A percentile compares a stretch with the other conserved stretches of the same genome.
Conservation (phyloP, 2,113 vertebrate genomes). For the Emydocephalus ijimae region DNA sequence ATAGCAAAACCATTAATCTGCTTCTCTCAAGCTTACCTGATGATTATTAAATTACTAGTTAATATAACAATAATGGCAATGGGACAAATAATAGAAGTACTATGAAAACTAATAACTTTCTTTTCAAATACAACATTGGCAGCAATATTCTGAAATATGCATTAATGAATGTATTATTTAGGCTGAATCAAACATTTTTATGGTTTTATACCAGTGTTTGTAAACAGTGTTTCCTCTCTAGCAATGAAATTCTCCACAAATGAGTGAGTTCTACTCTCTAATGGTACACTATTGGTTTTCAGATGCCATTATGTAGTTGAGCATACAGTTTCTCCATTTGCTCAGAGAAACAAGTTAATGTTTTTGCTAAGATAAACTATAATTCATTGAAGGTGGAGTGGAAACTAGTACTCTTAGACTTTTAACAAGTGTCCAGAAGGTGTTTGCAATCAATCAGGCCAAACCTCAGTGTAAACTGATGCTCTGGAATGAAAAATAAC, state of each 20-base stretch:
- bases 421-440: constrained; percentile 32
- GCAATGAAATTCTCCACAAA: neutral
- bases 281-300: neutral
- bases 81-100: neutral
- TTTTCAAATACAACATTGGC: neutral
- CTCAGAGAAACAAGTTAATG: constrained; percentile 1
- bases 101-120: neutral
- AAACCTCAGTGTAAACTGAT: constrained; percentile 10
- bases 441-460: constrained; percentile 29
- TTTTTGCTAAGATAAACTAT: constrained; percentile 4
- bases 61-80: neutral
- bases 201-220: neutral
- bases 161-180: neutral
- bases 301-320: neutral
- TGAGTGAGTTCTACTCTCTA: neutral
- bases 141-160: neutral
- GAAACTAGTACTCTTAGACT: constrained; percentile 6
- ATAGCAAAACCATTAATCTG: neutral
- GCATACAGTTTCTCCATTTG: neutral
- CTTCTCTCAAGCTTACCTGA: neutral
- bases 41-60: neutral
- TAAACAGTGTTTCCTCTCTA: neutral
- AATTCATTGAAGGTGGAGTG: constrained; percentile 1
- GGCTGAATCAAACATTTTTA: neutral
- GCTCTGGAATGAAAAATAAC: constrained; percentile 23